These are phyloP conservation scores for Steatocranus sp. DNA, from an alignment of 2,797 vertebrate species.

Conservation along the genomic window DNA sequence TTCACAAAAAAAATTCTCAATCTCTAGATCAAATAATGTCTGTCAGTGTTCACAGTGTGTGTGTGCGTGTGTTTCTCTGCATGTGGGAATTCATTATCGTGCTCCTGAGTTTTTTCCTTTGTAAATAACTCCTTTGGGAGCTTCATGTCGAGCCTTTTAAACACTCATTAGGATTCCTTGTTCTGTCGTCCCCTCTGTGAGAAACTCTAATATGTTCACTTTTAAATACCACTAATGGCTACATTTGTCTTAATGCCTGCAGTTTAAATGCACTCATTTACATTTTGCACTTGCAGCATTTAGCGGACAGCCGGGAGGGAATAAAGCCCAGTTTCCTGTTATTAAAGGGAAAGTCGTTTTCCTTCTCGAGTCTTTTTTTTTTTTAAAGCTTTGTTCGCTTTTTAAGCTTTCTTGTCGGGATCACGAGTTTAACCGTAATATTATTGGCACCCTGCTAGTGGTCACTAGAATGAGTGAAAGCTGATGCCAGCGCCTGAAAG, in stretches of 20 bases:
- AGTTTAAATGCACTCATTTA: conserved; percentile 1
- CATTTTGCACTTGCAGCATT: background rate
- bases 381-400: background rate
- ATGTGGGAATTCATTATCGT: conserved; percentile 11
- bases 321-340: background rate
- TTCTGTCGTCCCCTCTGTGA: background rate
- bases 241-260: background rate
- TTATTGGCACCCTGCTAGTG: fast-evolving
- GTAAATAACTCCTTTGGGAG: conserved; percentile 18
- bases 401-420: background rate
- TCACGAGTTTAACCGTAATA: fast-evolving
- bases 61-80: background rate
- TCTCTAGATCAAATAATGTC: conserved; percentile 2
- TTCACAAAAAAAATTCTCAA: background rate
- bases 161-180: conserved; percentile 15
- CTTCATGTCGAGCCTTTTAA: conserved; percentile 16
- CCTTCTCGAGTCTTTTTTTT: background rate
- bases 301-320: background rate
- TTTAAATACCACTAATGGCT: conserved; percentile 8
- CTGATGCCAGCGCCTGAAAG: background rate
- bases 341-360: background rate
- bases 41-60: background rate
- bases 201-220: background rate
- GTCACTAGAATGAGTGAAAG: background rate
- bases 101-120: background rate